Evolutionary conservation across 2,888 invertebrate genomes (phyloP).

Genomic region (Pristionchus fissidentatus): DNA sequence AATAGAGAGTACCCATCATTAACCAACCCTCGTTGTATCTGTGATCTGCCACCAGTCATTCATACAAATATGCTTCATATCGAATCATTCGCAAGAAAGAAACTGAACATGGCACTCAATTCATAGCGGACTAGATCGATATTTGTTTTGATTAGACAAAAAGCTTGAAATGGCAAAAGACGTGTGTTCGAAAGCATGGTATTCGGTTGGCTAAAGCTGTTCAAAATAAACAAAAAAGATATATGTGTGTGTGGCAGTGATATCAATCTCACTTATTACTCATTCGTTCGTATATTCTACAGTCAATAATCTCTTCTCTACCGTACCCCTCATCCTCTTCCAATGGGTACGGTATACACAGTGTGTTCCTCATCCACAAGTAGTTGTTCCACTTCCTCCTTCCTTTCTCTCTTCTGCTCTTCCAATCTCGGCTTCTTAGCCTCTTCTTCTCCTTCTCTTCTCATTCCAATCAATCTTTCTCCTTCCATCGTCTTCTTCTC

Average conservation of each 20-base stretch:
- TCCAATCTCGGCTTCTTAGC: constrained; percentile 47
- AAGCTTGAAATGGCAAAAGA: constrained; percentile 1
- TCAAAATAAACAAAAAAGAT: not conserved
- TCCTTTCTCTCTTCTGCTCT: constrained; percentile 51
- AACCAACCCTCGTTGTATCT: not conserved
- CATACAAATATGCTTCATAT: constrained; percentile 28
- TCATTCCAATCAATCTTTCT: not conserved
- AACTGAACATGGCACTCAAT: constrained; percentile 20
- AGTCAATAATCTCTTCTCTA: not conserved
- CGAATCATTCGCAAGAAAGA: constrained; percentile 12
- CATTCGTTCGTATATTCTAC: constrained; percentile 35
- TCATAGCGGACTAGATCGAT: constrained; percentile 7
- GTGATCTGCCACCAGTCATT: not conserved
- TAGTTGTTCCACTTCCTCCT: constrained; percentile 66
- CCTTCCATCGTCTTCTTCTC: constrained; percentile 19
- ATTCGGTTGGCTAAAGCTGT: not conserved
- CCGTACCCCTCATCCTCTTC: not conserved
- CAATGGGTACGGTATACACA: constrained; percentile 51
- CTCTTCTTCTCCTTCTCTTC: constrained; percentile 23
- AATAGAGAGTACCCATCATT: not conserved
- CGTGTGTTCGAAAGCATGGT: constrained; percentile 14
- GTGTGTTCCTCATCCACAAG: constrained; percentile 67
- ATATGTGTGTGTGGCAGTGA: not conserved
- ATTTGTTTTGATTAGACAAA: constrained; percentile 19
- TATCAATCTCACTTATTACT: too few relatives aligned